phyloP scores from a whole-genome alignment of 2,888 invertebrate genomes.

The Dasysyrphus albostriatus region DNA sequence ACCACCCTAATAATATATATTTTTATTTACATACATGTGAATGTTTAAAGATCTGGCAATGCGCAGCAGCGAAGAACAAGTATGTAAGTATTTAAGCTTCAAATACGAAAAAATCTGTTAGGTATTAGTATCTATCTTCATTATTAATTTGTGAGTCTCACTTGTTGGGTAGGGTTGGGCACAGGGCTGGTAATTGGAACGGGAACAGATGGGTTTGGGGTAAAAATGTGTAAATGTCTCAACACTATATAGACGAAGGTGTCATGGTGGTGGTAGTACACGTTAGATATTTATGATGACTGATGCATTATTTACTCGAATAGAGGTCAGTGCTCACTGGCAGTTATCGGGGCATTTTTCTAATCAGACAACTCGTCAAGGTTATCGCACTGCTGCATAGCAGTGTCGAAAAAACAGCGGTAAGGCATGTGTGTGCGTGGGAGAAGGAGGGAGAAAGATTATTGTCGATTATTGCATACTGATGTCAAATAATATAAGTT shows the following conservation, averaged over 20 bases:
- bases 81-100: constrained; percentile 10
- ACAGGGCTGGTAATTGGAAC: background rate
- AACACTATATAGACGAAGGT: too few relatives aligned
- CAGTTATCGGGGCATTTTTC: constrained; percentile 82
- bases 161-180: background rate
- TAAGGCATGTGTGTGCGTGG: background rate
- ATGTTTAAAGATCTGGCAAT: constrained; percentile 16
- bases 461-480: constrained; percentile 41
- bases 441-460: background rate
- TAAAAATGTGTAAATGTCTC: too few relatives aligned
- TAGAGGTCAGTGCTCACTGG: constrained; percentile 81
- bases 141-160: constrained; percentile 42
- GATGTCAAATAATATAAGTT: constrained; percentile 32
- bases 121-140: constrained; percentile 32
- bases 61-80: constrained; percentile 28
- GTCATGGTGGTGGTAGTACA: constrained; percentile 6
- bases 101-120: background rate
- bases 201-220: background rate
- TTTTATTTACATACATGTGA: too few relatives aligned
- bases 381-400: constrained; percentile 77
- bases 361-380: constrained; percentile 81
- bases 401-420: constrained; percentile 4
- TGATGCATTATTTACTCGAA: constrained; percentile 78
- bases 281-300: constrained; percentile 75
- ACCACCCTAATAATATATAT: background rate